These are phyloP conservation scores for Emys orbicularis DNA, from an alignment of 2,797 vertebrate genomes.

Conservation along the genomic window DNA sequence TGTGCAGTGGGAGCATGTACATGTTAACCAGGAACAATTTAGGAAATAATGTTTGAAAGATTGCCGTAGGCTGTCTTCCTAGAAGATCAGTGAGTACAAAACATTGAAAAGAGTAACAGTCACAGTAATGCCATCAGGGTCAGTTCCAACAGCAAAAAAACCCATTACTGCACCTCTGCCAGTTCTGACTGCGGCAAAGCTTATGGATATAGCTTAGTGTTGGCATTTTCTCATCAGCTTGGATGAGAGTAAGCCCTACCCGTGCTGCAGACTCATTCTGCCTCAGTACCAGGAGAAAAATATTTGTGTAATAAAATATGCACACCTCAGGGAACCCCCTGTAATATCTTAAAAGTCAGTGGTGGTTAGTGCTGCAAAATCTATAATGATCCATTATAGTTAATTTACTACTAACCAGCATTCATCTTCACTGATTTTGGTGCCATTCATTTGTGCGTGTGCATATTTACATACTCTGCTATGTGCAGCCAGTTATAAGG, in stretches of 20 bases:
- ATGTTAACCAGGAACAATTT: fast-evolving
- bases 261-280: not conserved
- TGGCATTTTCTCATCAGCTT: conserved; percentile 7
- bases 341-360: not conserved
- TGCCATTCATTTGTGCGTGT: not conserved
- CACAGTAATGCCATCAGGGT: not conserved
- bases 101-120: conserved; percentile 21
- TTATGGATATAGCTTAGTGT: not conserved
- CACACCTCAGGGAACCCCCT: not conserved
- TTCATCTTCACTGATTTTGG: not conserved
- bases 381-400: not conserved
- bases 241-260: not conserved
- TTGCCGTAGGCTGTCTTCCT: not conserved
- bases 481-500: not conserved
- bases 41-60: not conserved
- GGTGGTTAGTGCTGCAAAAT: not conserved
- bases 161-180: not conserved
- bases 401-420: not conserved
- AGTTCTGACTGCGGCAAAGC: conserved; percentile 14
- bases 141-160: not conserved
- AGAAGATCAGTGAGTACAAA: conserved; percentile 9
- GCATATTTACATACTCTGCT: not conserved
- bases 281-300: not conserved
- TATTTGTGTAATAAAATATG: not conserved
- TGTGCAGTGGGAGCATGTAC: not conserved